Evolutionary conservation across 2,113 vertebrate genomes (phyloP), one percentile per base, ranked within the genome.

Genomic region (Sapayoa aenigma): DNA sequence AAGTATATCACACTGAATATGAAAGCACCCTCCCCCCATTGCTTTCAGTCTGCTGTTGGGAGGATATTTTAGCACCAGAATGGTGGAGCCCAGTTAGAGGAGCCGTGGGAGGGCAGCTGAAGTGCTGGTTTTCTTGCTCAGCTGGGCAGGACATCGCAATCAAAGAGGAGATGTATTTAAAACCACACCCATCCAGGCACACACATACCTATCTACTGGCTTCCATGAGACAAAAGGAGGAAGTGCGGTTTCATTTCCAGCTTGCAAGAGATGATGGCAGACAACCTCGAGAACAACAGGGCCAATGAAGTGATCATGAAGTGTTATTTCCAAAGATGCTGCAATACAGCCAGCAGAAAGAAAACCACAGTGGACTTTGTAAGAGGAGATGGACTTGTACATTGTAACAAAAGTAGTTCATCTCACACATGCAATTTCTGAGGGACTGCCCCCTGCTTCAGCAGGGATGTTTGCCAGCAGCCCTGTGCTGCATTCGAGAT

Each of bases 301-400:
- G 41, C 30, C 0, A 0, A 41, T 49, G 46, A 77, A n/a, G n/a
- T 6, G 35, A 55, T 14, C 28, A 63, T 27, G 56, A 78, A 55
- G 3, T 1, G 0, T 59, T 2, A 62, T 84, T 90, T 63, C 55
- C 72, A 90, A 42, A 77, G 23, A 31, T 8, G 23, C 20, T n/a
- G 22, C 44, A 60, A 65, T 24, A 27, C 23, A 68, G 33, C 12
- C 35, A 41, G 41, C 46, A 21, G 68, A 67, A 75, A 85, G 47
- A 63, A 67, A 89, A 78, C 9, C 25, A 21, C 3, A 2, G 31
- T 31, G n/a, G 56, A 28, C 9, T 22, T 46, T 19, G 5, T 17
- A 49, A 44, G 25, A 75, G 20, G 35, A 83, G 44, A 18, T 84
- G 20, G n/a, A 52, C 6, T 14, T 1, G 1, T 11, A 24, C 4